phyloP scores from a whole-genome alignment of 1,140 invertebrate genomes.

The Saxidomus purpurata region DNA sequence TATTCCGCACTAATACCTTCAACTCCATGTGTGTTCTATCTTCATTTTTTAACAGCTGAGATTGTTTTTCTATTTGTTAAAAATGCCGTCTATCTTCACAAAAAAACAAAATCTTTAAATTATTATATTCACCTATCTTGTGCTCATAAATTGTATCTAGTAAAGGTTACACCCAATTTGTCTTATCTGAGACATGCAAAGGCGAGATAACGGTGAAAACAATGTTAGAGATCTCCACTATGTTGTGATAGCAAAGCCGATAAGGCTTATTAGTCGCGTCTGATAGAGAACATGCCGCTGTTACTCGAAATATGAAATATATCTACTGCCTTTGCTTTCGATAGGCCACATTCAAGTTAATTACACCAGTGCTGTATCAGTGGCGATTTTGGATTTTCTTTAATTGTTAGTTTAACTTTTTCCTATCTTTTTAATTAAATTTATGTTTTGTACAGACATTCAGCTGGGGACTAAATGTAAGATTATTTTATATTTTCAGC shows the following conservation, averaged over 20 bases:
- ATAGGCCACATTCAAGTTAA: constrained; percentile 10
- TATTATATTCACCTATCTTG: constrained; percentile 26
- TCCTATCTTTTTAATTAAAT: too few relatives aligned
- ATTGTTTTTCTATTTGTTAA: constrained; percentile 1
- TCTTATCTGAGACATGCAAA: constrained; percentile 53
- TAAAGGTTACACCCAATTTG: constrained; percentile 58
- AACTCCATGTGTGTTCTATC: not conserved
- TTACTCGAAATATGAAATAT: not conserved
- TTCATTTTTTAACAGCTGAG: not conserved
- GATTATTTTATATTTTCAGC: too few relatives aligned
- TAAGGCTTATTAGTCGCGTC: constrained; percentile 59
- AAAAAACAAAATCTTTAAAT: constrained; percentile 10
- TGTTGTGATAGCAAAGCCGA: constrained; percentile 55
- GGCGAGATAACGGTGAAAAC: constrained; percentile 31
- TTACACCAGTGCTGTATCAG: not conserved
- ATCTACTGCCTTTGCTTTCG: not conserved
- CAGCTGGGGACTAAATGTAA: too few relatives aligned
- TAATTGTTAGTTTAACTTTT: too few relatives aligned
- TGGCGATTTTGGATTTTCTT: not conserved
- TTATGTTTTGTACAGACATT: too few relatives aligned
- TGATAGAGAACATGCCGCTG: constrained; percentile 32
- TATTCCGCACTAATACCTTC: too few relatives aligned
- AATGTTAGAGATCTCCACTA: constrained; percentile 47
- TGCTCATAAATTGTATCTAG: constrained; percentile 41
- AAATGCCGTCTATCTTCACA: not conserved